Percentiles rank a stretch among this genome's conserved stretches.
Conservation (phyloP, 2,888 invertebrate genomes). For the Eledone cirrhosa region DNA sequence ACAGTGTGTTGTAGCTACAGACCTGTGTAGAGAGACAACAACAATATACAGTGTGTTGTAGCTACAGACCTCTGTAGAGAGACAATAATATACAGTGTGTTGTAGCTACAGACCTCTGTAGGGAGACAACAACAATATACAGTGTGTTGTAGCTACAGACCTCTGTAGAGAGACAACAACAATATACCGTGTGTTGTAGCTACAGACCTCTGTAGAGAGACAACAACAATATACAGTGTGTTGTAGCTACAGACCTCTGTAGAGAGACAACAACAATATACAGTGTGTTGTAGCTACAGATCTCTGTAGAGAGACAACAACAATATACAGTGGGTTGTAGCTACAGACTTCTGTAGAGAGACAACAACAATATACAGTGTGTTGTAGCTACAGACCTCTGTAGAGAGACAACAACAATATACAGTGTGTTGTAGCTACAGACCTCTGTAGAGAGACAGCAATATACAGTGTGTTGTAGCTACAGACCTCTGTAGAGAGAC, state of each 20-base stretch:
- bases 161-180: slow-evolving; percentile 40
- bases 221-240: too few species aligned
- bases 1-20: too few species aligned
- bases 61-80: slow-evolving; percentile 49
- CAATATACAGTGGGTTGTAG: too few species aligned
- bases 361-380: too few species aligned
- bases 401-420: slow-evolving; percentile 29
- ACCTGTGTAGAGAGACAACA: slow-evolving; percentile 41
- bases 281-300: too few species aligned
- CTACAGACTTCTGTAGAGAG: slow-evolving; percentile 48
- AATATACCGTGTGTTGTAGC: too few species aligned
- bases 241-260: slow-evolving; percentile 52
- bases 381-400: slow-evolving; percentile 54
- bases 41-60: too few species aligned
- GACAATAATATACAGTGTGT: too few species aligned
- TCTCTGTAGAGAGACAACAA: slow-evolving; percentile 41
- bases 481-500: slow-evolving; percentile 46
- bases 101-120: slow-evolving; percentile 52
- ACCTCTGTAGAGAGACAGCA: slow-evolving; percentile 41
- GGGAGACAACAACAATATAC: slow-evolving; percentile 21
- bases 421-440: too few species aligned
- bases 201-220: slow-evolving; percentile 48
- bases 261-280: slow-evolving; percentile 30
- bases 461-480: too few species aligned
- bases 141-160: too few species aligned